These are phyloP conservation scores for Motacilla alba DNA, from an alignment of 2,113 vertebrate genomes.

Conservation along the genomic window DNA sequence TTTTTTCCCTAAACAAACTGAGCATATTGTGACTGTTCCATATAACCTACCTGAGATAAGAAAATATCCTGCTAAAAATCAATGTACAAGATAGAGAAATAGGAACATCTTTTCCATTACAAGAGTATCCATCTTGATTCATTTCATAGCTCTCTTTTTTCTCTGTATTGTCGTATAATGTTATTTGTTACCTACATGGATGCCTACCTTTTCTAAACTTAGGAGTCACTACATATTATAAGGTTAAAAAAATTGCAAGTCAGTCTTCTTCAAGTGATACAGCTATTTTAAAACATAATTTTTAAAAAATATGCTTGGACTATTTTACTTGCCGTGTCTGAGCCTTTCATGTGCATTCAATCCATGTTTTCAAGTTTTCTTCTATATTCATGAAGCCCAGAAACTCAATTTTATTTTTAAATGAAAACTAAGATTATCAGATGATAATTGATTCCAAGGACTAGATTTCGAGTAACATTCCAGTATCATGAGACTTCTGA, in stretches of 20 bases:
- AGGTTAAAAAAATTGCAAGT: background rate
- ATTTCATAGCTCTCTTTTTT: background rate
- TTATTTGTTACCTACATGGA: background rate
- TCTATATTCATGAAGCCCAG: background rate
- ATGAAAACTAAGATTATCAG: constrained; percentile 10
- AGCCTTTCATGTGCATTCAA: background rate
- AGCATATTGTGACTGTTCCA: background rate
- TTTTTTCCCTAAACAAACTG: background rate
- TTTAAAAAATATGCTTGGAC: background rate
- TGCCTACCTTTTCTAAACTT: background rate
- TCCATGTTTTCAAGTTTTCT: background rate
- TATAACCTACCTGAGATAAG: background rate
- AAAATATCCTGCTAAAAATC: background rate
- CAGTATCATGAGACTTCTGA: background rate
- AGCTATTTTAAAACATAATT: background rate
- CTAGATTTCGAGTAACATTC: background rate
- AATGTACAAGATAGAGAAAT: background rate
- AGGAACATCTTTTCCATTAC: background rate
- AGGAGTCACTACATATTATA: background rate
- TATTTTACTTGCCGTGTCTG: background rate
- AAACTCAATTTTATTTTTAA: constrained; percentile 37
- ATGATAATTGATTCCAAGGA: constrained; percentile 13
- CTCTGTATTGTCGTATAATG: background rate
- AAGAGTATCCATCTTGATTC: background rate
- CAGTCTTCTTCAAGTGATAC: background rate